Evolutionary conservation across 1,140 invertebrate species (phyloP).

Genomic region (Ectropis grisescens): DNA sequence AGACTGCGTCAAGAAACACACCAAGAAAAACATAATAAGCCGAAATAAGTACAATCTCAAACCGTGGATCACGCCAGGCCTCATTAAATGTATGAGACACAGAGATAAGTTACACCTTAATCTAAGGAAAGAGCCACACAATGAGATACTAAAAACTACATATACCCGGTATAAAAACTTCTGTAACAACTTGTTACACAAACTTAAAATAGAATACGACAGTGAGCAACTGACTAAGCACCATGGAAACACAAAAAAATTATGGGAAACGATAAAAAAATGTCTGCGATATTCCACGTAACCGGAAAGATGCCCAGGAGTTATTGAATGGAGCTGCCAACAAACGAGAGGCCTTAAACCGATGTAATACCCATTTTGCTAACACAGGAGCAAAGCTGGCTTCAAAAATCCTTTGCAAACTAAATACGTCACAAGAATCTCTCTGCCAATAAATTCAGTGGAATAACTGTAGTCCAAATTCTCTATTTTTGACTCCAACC

Average conservation of each 20-base stretch:
- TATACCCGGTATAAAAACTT: not conserved
- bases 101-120: not conserved
- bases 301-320: not conserved
- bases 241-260: not conserved
- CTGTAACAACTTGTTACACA: not conserved
- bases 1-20: too few relatives aligned
- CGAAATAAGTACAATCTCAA: not conserved
- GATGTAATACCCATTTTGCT: too few relatives aligned
- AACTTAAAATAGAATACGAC: not conserved
- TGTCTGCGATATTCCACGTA: not conserved
- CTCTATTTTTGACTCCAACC: too few relatives aligned
- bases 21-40: too few relatives aligned
- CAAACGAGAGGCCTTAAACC: too few relatives aligned
- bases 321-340: too few relatives aligned
- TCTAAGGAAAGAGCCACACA: not conserved
- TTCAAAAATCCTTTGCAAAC: too few relatives aligned
- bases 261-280: not conserved
- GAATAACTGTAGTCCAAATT: too few relatives aligned
- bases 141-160: not conserved
- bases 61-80: not conserved
- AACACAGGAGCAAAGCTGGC: too few relatives aligned
- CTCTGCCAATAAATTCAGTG: too few relatives aligned
- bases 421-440: slow-evolving; percentile 2
- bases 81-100: not conserved
- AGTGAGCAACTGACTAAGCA: not conserved